Base-by-base conservation (phyloP, 2,888 invertebrate species). In the Melitaea athalia region DNA sequence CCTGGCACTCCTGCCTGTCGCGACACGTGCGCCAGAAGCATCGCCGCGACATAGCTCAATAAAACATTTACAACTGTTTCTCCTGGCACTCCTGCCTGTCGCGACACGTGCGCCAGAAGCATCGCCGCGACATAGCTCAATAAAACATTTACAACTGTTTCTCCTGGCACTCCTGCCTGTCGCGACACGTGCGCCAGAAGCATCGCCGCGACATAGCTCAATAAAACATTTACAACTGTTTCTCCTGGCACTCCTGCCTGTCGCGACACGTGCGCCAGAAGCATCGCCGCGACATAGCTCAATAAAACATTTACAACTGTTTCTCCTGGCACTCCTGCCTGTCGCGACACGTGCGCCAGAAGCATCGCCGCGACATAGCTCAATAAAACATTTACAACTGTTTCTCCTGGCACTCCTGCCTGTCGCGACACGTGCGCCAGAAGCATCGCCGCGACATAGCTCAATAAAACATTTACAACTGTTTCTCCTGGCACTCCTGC, bases 11-110 rank as follows among this genome's bases (percentile, higher is more conserved):
- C 3, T 91, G 91, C 60, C 78, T 91, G 0, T 87, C 89, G 0
- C 68, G 91, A 0, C 91, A 91, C 71, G 76, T 81, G 49, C 71
- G 87, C 0, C 70, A 67, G 17, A 67, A 70, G 14, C 74, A 74
- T 49, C 24, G 61, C 14, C 50, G 33, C 14, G 24, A 5, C 38
- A 5, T 0, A 10, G 60, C 24, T 3, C 3, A 24, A 24, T 24
- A 24, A 24, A 24, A 24, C 24, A 24, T 24, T n/a, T n/a, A n/a
- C n/a, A n/a, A n/a, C n/a, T n/a, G n/a, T n/a, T 91, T 91, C 81
- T 84, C 83, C 52, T 91, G 91, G 91, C 86, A 84, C 67, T 89
- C 89, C 3, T 91, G 91, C 60, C 78, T 91, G 0, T 87, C 89
- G 0, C 68, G 91, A 0, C 91, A 91, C 71, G 76, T 81, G 49